These are phyloP conservation scores for Homarus gammarus DNA, from an alignment of 2,888 invertebrate species.

Conservation along the genomic window DNA sequence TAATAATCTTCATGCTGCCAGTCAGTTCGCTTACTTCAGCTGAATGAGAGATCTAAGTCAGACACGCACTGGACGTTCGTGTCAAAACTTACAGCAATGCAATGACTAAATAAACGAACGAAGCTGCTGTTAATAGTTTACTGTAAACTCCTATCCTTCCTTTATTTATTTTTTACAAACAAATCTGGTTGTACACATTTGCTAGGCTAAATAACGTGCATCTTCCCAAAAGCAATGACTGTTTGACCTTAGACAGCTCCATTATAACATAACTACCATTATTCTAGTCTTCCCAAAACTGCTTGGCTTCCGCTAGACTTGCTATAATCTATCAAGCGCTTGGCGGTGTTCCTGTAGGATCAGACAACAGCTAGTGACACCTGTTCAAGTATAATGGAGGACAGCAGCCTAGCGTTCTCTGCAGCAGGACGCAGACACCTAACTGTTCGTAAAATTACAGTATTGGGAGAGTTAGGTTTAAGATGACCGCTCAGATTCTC, in stretches of 20 bases:
- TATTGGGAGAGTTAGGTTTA: neutral
- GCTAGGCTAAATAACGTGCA: neutral
- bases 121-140: neutral
- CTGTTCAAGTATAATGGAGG: neutral
- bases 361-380: neutral
- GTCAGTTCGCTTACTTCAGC: conserved; percentile 19
- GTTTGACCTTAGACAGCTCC: neutral
- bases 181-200: conserved; percentile 14
- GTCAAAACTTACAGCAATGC: neutral
- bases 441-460: neutral
- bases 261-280: conserved; percentile 9
- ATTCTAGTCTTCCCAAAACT: conserved; percentile 1
- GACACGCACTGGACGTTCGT: neutral
- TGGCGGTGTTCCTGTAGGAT: neutral
- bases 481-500: no score
- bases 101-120: neutral
- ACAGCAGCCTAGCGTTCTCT: neutral
- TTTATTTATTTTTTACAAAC: neutral
- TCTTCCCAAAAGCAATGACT: conserved; percentile 15
- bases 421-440: neutral
- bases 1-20: conserved; percentile 10
- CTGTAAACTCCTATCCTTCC: neutral
- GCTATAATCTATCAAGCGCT: neutral
- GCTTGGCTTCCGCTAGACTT: neutral
- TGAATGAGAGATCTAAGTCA: neutral